Base-by-base conservation (phyloP, 2,113 vertebrate genomes). In the Panthera leo region DNA sequence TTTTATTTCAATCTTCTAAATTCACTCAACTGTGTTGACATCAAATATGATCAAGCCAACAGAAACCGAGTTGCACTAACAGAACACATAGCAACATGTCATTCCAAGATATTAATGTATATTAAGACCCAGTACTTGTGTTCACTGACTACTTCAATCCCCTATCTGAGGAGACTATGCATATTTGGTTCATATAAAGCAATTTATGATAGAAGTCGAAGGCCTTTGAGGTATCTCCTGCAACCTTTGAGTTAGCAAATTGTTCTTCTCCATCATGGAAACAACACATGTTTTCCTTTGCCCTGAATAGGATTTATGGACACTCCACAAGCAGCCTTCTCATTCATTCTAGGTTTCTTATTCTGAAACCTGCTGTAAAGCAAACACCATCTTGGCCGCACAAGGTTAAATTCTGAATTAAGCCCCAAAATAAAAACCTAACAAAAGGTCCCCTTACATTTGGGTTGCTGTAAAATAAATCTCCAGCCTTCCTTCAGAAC, bases 1-100 rank as follows among this genome's bases (percentile, higher is more conserved):
- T 63, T 84, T 73, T 71, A 84, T 39, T 94, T 94, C 79, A 55
- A n/a, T 88, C 45, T 36, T 84, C 92, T 73, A 67, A 84, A 89
- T 71, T 85, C 15, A 13, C 36, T 90, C 65, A n/a, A 21, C 27
- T 48, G 23, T 42, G 5, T 45, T 53, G 13, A 71, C 14, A 39
- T 8, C 70, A 78, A 61, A 51, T 53, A 73, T 27, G 13, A 55
- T 68, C 58, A 89, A 53, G 61, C 34, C 51, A 85, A 71, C 51
- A 63, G 63, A 93, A 73, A n/a, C 27, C 63, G 18, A 55, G 48
- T 25, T 89, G 7, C 31, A 42, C n/a, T n/a, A 21, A 93, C n/a
- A 42, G 15, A 85, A 83, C 23, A 53, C n/a, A 48, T 7, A 76
- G 45, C 12, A 39, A 53, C 39, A 53, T 11, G 13, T 29, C 68